Evolutionary conservation across 2,888 invertebrate genomes (phyloP), one percentile per base, ranked within the genome.

Genomic region (Lordiphosa fenestrarum): DNA sequence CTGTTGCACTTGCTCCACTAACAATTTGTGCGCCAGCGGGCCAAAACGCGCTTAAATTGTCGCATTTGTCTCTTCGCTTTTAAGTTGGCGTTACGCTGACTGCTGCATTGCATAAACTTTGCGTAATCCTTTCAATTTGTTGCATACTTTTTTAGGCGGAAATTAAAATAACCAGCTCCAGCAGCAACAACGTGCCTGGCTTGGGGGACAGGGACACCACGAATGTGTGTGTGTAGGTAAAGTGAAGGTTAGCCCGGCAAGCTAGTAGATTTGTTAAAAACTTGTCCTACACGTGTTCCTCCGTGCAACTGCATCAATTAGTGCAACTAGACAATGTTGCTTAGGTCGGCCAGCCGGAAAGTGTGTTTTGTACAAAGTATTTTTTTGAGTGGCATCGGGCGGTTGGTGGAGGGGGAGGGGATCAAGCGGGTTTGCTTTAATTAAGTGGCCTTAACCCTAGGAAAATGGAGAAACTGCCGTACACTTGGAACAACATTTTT

Each of bases 51-150:
- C 73, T 85, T 81, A 77, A 82, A 85, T 77, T 82, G 82, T 85
- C 84, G 84, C 85, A 85, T 85, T 85, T 85, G 82, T 85, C 85
- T 84, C 73, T 66, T 68, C 70, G 74, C 30, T 70, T 81, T 82
- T 74, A 74, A 82, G 73, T 80, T 82, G 82, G 53, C 61, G 53
- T 44, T 47, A 48, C 38, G 54, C 50, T 66, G 58, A 53, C 42
- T 83, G 74, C 75, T 62, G 67, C 72, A 76, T 71, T 68, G 82
- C 85, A 83, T 84, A 80, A 81, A 81, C 85, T 81, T 83, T 84
- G 71, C 73, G 73, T 81, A 81, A 84, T 81, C 85, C 81, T 81
- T 83, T 83, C 77, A 81, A 83, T 81, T 81, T 82, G 84, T 73
- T 84, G 71, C 80, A 82, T 75, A 75, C 80, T 44, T 44, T 81